Percentiles rank a stretch among this genome's conserved stretches.
These are phyloP conservation scores for Agrochola lychnidis DNA, from an alignment of 2,888 invertebrate species.

Conservation along the genomic window DNA sequence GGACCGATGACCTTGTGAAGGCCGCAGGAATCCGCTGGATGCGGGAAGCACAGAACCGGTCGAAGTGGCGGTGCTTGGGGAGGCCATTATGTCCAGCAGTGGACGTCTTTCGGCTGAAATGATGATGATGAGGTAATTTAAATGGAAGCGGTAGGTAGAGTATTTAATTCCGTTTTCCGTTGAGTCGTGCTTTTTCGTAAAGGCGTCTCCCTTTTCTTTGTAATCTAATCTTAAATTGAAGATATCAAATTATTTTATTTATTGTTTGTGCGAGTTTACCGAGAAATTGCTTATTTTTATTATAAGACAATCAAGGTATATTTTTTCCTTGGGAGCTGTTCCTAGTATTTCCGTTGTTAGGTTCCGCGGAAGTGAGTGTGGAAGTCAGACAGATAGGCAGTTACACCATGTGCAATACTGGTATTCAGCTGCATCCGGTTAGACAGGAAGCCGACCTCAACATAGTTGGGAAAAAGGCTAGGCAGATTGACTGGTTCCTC, in stretches of 20 bases:
- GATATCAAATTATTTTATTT: conserved; percentile 41
- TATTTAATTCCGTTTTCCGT: conserved; percentile 2
- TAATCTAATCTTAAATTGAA: conserved; percentile 49
- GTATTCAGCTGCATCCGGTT: too few relatives aligned
- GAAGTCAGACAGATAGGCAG: too few relatives aligned
- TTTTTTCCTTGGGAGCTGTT: neutral
- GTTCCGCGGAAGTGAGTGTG: neutral
- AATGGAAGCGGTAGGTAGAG: neutral
- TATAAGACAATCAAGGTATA: neutral
- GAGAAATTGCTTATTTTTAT: conserved; percentile 25
- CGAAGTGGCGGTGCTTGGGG: too few relatives aligned
- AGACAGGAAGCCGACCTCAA: too few relatives aligned
- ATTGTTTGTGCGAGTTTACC: conserved; percentile 38
- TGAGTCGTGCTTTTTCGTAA: neutral
- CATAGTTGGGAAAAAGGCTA: too few relatives aligned
- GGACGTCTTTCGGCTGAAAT: too few relatives aligned
- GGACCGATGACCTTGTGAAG: too few relatives aligned
- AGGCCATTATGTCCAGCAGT: too few relatives aligned
- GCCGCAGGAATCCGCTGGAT: too few relatives aligned
- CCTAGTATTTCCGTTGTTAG: neutral
- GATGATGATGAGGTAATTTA: neutral
- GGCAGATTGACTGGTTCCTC: neutral
- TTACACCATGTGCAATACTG: too few relatives aligned
- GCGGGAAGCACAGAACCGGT: too few relatives aligned
- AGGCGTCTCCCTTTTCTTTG: conserved; percentile 21